Conservation (phyloP, 2,113 vertebrate species). For the Mandrillus leucophaeus region DNA sequence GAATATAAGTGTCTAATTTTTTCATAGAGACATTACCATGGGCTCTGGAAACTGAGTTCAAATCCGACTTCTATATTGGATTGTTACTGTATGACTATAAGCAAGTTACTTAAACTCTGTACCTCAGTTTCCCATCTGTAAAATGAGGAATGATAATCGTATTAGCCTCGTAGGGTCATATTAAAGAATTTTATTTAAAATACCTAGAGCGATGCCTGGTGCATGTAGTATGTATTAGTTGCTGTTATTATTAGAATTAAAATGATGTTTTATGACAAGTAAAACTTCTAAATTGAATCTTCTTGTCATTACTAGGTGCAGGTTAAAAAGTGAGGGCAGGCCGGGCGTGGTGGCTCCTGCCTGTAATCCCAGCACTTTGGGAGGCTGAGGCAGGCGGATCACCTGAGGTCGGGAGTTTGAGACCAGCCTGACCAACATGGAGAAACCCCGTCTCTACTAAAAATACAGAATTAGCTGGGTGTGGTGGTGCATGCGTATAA, state of each 20-base stretch:
- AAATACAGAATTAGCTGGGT: too few species aligned
- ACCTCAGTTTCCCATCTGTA: background rate
- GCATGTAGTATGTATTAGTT: background rate
- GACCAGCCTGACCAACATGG: too few species aligned
- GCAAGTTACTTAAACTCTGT: background rate
- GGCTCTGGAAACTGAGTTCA: slow-evolving; percentile 10
- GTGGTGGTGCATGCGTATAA: too few species aligned
- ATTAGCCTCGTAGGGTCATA: background rate
- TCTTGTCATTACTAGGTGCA: background rate
- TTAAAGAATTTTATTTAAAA: slow-evolving; percentile 2
- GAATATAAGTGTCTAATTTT: background rate
- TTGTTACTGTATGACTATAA: background rate
- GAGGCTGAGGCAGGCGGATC: too few species aligned
- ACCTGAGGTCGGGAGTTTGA: too few species aligned
- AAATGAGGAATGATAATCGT: background rate
- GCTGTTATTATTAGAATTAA: background rate
- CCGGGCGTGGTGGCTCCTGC: too few species aligned
- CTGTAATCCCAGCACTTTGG: too few species aligned
- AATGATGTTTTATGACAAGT: background rate
- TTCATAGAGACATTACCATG: background rate
- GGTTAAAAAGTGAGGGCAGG: background rate
- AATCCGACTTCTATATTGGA: background rate
- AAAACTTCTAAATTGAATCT: background rate
- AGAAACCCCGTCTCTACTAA: too few species aligned
- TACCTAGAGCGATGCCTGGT: background rate